These are phyloP conservation scores for Bryconaethiops microstoma DNA, from an alignment of 2,797 vertebrate species.

Conservation along the genomic window DNA sequence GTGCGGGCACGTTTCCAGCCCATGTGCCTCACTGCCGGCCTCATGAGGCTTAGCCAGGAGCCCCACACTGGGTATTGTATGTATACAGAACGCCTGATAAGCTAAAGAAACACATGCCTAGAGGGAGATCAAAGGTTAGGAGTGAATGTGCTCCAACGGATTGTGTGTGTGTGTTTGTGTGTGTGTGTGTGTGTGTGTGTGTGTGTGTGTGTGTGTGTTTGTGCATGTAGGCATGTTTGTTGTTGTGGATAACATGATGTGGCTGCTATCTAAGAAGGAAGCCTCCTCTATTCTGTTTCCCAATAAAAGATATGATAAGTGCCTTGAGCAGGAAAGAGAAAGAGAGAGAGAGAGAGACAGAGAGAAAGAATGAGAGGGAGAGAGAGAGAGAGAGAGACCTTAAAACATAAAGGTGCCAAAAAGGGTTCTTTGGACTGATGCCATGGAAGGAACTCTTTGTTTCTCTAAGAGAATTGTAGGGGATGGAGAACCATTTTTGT, in stretches of 20 bases:
- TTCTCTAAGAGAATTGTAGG: too few species aligned
- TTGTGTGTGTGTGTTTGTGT: slow-evolving; percentile 14
- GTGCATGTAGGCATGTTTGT: slow-evolving; percentile 1
- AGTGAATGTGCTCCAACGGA: slow-evolving; percentile 12
- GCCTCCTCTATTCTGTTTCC: slow-evolving; percentile 31
- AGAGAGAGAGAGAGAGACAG: background rate
- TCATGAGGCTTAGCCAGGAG: slow-evolving; percentile 2
- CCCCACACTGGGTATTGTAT: slow-evolving; percentile 39
- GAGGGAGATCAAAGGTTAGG: slow-evolving; percentile 36
- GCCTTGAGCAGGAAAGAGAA: slow-evolving; percentile 31
- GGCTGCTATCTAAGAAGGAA: slow-evolving; percentile 50
- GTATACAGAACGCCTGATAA: slow-evolving; percentile 47
- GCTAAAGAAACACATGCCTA: slow-evolving; percentile 29
- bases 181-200: background rate
- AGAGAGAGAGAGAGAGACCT: background rate
- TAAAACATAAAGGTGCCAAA: too few species aligned
- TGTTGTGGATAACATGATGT: slow-evolving; percentile 43
- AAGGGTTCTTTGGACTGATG: too few species aligned
- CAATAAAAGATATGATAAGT: slow-evolving; percentile 48
- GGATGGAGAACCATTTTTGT: too few species aligned
- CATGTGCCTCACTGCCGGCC: background rate
- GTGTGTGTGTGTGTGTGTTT: slow-evolving; percentile 12
- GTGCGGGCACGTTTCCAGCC: slow-evolving; percentile 6
- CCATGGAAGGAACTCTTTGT: too few species aligned
- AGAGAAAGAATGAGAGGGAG: background rate